These are phyloP conservation scores for Andrena fulva DNA, from an alignment of 2,888 invertebrate species.

Conservation along the genomic window DNA sequence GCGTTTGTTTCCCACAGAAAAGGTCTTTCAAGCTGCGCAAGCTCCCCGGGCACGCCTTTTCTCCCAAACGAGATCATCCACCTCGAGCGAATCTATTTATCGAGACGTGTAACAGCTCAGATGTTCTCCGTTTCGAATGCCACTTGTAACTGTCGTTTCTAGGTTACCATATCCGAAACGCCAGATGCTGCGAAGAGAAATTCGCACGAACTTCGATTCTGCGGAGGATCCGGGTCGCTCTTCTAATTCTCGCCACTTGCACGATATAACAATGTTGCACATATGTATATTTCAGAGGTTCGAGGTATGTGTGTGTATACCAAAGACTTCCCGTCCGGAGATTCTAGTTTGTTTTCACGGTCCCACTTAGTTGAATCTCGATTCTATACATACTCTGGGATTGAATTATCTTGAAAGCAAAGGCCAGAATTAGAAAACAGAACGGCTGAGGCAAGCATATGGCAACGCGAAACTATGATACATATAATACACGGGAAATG, in stretches of 20 bases:
- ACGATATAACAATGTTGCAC: conserved; percentile 11
- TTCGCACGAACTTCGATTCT: conserved; percentile 22
- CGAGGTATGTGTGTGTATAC: neutral
- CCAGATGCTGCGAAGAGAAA: conserved; percentile 11
- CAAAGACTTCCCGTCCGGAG: conserved; percentile 26
- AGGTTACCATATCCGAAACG: conserved; percentile 14
- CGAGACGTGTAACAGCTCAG: conserved; percentile 6
- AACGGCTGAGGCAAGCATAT: no score
- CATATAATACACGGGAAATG: no score
- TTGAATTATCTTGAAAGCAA: no score
- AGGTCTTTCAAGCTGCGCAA: neutral
- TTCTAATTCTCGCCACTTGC: conserved; percentile 35
- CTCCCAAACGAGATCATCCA: conserved; percentile 14
- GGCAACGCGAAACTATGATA: no score
- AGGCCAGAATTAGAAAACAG: no score
- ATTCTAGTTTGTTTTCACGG: conserved; percentile 14
- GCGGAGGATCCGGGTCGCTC: conserved; percentile 23
- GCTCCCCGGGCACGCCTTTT: conserved; percentile 15
- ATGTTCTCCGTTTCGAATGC: neutral
- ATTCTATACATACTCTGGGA: no score
- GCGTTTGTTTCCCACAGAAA: conserved; percentile 29
- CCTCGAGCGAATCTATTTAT: conserved; percentile 23
- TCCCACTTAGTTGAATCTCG: no score
- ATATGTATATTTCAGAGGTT: neutral
- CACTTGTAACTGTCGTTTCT: conserved; percentile 17